Conservation (phyloP, 2,113 vertebrate genomes). For the Platysteira castanea region DNA sequence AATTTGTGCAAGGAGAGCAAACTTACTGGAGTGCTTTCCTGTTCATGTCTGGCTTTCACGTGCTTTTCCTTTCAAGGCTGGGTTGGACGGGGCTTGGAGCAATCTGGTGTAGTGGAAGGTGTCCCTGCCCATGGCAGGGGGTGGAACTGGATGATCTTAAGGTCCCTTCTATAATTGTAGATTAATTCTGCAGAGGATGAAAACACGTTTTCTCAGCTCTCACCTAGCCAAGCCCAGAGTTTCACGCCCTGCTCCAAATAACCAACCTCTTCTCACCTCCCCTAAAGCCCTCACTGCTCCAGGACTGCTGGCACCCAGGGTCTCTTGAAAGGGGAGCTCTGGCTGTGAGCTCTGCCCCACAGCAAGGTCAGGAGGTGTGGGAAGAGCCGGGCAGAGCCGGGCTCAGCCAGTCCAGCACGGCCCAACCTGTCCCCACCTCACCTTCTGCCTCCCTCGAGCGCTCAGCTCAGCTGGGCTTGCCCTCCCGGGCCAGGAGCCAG, state of each 20-base stretch:
- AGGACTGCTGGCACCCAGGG: not conserved
- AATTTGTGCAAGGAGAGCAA: not conserved
- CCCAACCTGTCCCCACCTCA: fast-evolving
- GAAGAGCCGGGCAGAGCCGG: not conserved
- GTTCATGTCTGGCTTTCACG: not conserved
- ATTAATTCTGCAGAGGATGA: not conserved
- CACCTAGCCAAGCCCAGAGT: not conserved
- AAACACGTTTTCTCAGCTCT: fast-evolving
- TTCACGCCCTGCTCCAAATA: not conserved
- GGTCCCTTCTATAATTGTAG: not conserved
- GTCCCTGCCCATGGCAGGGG: not conserved
- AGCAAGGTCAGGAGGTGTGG: not conserved
- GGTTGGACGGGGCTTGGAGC: not conserved
- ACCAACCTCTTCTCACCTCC: not conserved
- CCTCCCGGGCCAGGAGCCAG: fast-evolving
- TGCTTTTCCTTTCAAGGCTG: not conserved
- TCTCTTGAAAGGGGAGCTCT: not conserved
- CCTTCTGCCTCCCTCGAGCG: fast-evolving
- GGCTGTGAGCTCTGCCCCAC: not conserved
- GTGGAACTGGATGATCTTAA: not conserved
- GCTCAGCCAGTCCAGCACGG: not conserved
- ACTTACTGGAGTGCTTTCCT: not conserved
- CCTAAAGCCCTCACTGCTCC: fast-evolving
- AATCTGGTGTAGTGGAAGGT: not conserved
- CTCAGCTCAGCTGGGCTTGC: fast-evolving